phyloP scores from a whole-genome alignment of 2,888 invertebrate genomes.

The Drosophila cracens region DNA sequence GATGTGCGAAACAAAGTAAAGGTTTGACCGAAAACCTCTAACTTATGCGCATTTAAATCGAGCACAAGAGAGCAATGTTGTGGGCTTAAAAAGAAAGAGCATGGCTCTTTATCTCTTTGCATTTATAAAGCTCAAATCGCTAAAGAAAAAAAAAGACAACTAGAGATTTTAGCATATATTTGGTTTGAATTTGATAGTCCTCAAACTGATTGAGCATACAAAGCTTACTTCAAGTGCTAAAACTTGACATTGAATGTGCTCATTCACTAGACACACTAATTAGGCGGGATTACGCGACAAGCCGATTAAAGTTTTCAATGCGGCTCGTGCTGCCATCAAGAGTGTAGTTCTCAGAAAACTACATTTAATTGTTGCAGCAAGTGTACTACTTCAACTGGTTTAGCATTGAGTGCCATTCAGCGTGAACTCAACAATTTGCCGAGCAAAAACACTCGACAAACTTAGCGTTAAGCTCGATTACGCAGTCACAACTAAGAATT shows the following conservation, averaged over 20 bases:
- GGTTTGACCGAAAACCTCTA: background rate
- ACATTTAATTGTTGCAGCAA: background rate
- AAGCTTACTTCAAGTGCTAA: background rate
- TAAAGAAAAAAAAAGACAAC: background rate
- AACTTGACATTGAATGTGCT: background rate
- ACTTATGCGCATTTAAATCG: conserved; percentile 7
- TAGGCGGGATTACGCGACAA: background rate
- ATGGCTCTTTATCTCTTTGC: background rate
- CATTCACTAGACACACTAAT: background rate
- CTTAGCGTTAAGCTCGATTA: background rate
- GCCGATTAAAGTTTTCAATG: background rate
- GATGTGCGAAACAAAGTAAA: background rate
- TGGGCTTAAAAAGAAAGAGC: background rate
- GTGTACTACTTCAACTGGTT: background rate
- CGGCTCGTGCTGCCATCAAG: background rate
- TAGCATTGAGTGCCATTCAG: background rate
- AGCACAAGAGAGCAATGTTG: conserved; percentile 1
- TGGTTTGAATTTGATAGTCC: background rate
- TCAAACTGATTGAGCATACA: background rate
- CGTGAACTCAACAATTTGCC: background rate
- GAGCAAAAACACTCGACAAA: background rate
- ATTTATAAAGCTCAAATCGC: background rate
- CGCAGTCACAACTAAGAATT: background rate
- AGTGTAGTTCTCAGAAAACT: background rate
- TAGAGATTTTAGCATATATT: background rate